Evolutionary conservation across 2,113 vertebrate genomes (phyloP).

Genomic region (Tachycineta bicolor): DNA sequence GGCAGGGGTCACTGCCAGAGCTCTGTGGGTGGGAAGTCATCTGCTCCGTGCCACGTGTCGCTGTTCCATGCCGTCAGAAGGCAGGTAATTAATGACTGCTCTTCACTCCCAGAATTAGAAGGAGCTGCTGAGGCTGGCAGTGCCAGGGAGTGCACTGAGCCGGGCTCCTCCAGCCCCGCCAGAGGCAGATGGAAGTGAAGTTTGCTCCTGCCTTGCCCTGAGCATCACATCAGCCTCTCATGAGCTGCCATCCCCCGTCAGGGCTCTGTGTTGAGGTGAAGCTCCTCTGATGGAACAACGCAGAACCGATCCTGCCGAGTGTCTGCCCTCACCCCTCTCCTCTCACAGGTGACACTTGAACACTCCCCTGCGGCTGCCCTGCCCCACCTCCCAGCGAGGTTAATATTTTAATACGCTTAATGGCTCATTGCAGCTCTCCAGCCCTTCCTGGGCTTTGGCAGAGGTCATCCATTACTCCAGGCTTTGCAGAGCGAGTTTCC

Average conservation of each 20-base stretch:
- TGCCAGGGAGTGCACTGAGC: not conserved
- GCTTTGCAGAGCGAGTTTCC: not conserved
- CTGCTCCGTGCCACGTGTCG: fast-evolving
- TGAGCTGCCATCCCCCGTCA: not conserved
- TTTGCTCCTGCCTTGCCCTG: not conserved
- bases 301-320: not conserved
- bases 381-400: not conserved
- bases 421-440: not conserved
- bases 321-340: not conserved
- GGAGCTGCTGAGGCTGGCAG: not conserved
- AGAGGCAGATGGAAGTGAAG: not conserved
- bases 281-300: not conserved
- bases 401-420: slow-evolving; percentile 43
- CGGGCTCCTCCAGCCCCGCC: not conserved
- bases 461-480: not conserved
- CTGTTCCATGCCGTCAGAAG: fast-evolving
- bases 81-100: not conserved
- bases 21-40: not conserved
- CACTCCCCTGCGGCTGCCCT: fast-evolving
- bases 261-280: not conserved
- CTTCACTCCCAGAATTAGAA: not conserved
- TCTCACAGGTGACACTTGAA: not conserved
- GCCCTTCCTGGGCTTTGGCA: not conserved
- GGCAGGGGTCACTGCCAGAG: not conserved
- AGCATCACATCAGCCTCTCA: not conserved